Conservation (phyloP, 2,113 vertebrate genomes). For the Drymodes brunneopygia region DNA sequence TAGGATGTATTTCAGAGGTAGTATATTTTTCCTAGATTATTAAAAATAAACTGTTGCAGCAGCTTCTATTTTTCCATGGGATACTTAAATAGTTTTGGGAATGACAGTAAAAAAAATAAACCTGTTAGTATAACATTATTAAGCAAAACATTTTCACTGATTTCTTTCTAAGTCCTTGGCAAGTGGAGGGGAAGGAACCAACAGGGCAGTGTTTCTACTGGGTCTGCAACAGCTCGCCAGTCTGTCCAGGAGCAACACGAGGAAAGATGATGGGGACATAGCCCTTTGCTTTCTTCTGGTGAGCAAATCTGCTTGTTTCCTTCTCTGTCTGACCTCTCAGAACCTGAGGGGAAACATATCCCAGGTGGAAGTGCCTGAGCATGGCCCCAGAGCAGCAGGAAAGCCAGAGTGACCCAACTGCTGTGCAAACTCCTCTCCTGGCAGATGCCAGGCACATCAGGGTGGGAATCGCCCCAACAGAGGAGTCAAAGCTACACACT, state of each 20-base stretch:
- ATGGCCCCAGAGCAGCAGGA: background rate
- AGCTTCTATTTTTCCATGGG: background rate
- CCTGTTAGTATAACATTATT: background rate
- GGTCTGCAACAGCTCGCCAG: background rate
- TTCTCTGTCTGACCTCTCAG: background rate
- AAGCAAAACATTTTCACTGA: background rate
- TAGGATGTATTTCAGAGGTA: slow-evolving; percentile 54
- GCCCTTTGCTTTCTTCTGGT: background rate
- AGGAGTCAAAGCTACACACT: background rate
- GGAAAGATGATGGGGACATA: background rate
- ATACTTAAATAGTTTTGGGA: background rate
- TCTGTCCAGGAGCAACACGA: background rate
- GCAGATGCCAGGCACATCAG: fast-evolving
- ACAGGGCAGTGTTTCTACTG: fast-evolving
- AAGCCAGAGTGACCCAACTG: background rate
- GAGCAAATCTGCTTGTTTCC: background rate
- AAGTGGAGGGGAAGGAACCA: background rate
- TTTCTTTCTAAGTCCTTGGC: background rate
- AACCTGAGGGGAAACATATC: background rate
- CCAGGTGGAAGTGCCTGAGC: background rate
- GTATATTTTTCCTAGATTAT: slow-evolving; percentile 19
- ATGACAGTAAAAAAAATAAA: background rate
- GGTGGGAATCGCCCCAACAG: background rate
- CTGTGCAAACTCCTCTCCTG: background rate
- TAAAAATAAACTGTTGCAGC: background rate